Percentiles rank a stretch among this genome's conserved stretches.
Conservation (phyloP, 2,797 vertebrate genomes). For the Melanotaenia maccullochi region DNA sequence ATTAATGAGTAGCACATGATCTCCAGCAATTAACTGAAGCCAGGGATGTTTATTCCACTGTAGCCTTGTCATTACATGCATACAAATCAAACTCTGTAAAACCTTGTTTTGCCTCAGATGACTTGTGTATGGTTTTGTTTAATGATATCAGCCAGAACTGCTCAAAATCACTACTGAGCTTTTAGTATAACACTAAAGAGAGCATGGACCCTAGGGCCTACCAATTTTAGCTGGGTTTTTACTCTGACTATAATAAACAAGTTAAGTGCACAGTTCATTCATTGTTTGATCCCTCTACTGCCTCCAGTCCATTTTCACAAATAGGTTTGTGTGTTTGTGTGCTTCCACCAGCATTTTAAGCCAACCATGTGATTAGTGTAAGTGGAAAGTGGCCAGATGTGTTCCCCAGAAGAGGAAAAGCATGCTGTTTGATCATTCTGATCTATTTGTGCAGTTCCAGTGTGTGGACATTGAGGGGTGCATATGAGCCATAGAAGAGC, state of each 20-base stretch:
- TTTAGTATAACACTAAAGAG: background rate
- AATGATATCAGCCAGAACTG: background rate
- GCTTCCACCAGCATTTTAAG: conserved; percentile 50
- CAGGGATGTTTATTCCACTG: background rate
- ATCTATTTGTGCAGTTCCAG: conserved; percentile 64
- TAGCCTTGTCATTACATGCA: background rate
- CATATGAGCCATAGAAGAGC: conserved; percentile 66
- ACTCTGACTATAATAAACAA: conserved; percentile 34
- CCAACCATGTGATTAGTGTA: conserved; percentile 66
- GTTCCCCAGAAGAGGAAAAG: conserved; percentile 54
- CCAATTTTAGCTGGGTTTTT: conserved; percentile 37
- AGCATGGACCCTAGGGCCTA: conserved; percentile 7
- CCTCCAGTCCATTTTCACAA: conserved; percentile 48
- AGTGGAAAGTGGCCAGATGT: conserved; percentile 68
- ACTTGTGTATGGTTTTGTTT: background rate
- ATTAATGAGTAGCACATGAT: conserved; percentile 22
- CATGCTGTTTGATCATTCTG: conserved; percentile 36
- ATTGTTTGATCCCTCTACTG: conserved; percentile 39
- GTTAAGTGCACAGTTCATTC: conserved; percentile 44
- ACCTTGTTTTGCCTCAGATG: conserved; percentile 5
- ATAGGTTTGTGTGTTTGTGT: conserved; percentile 64
- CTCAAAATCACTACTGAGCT: conserved; percentile 9
- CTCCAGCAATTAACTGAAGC: conserved; percentile 17
- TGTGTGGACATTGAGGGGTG: conserved; percentile 70
- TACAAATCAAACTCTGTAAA: conserved; percentile 36